Conservation (phyloP, 2,113 vertebrate genomes). For the Gnathonemus longibarbis region DNA sequence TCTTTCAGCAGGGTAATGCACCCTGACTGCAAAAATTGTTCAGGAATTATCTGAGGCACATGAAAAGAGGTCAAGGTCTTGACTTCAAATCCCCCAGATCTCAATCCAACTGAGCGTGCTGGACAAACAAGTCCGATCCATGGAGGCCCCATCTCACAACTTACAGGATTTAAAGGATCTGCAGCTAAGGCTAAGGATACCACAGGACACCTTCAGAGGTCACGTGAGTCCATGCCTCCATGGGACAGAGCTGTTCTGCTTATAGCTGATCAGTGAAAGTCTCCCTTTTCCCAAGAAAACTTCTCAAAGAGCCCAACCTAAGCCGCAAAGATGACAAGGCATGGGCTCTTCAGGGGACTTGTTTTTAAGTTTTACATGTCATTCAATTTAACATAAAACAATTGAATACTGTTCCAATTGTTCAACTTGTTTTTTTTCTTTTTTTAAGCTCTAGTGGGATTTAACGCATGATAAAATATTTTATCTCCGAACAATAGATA, state of each 20-base stretch:
- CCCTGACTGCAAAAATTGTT: neutral
- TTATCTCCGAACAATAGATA: neutral
- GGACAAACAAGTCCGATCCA: neutral
- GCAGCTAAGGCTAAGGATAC: neutral
- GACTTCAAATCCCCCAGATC: neutral
- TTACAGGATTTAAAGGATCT: neutral
- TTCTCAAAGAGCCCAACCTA: neutral
- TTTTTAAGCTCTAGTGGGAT: neutral
- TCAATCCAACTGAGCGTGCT: neutral
- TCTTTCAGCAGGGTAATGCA: neutral
- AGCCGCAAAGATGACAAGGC: neutral
- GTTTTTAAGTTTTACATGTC: neutral
- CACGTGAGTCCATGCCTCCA: neutral
- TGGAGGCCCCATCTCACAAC: neutral
- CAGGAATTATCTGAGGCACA: neutral
- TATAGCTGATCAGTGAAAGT: neutral
- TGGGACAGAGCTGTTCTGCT: neutral
- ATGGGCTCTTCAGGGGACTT: neutral
- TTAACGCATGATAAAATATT: neutral
- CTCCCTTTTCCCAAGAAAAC: neutral
- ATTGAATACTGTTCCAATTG: neutral
- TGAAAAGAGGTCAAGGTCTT: neutral
- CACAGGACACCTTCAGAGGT: neutral
- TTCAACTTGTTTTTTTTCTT: neutral
- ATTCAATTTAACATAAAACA: neutral